Conservation (phyloP, 1,140 invertebrate species). For the Wiebesia pumilae region DNA sequence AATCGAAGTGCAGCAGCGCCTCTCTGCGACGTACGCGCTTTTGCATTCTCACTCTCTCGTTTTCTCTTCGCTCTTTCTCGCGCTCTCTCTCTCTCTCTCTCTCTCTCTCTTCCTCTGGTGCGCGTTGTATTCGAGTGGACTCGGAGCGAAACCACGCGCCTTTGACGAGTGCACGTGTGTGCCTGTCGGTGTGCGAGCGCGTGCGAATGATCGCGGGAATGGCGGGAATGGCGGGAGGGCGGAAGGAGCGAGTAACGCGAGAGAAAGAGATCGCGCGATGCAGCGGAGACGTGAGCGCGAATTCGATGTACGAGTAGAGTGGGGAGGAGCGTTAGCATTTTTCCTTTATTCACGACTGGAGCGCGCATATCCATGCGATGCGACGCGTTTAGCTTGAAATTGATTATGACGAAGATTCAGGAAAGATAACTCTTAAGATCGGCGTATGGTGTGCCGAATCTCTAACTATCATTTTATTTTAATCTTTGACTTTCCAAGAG, state of each 20-base stretch:
- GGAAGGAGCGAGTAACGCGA: not conserved
- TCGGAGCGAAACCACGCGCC: no score
- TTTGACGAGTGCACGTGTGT: no score
- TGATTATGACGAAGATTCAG: not conserved
- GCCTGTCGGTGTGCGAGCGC: not conserved
- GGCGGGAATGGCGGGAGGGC: not conserved
- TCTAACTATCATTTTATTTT: not conserved
- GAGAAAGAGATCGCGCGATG: not conserved
- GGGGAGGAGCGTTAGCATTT: not conserved
- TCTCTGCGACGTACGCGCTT: constrained; percentile 49
- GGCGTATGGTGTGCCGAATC: no score
- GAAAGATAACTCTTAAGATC: not conserved
- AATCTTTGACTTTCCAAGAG: no score
- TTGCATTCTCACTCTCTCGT: not conserved
- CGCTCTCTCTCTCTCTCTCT: no score
- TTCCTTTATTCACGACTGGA: constrained; percentile 9
- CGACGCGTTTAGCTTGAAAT: not conserved
- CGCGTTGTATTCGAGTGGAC: no score
- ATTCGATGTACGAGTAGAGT: not conserved
- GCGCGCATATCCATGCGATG: not conserved
- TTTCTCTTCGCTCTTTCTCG: no score
- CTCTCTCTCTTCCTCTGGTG: not conserved
- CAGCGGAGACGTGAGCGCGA: not conserved
- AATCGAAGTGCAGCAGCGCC: constrained; percentile 19
- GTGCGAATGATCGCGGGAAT: not conserved